A percentile compares a stretch with the other conserved stretches of the same genome.
Conservation (phyloP, 2,888 invertebrate species). For the Ennomos fuscantarius region DNA sequence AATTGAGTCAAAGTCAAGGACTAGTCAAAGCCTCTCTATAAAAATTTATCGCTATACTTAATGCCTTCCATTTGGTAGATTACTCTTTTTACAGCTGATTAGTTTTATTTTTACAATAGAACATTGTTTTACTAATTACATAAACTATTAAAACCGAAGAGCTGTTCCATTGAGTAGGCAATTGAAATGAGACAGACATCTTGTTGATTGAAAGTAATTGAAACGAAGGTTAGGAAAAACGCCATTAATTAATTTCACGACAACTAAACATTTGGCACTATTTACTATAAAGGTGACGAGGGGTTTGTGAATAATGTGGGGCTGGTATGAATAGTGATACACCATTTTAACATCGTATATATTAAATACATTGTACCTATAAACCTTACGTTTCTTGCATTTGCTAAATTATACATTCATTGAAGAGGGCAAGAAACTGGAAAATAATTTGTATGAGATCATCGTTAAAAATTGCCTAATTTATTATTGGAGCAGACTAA, state of each 20-base stretch:
- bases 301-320: too few species aligned
- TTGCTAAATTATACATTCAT: too few species aligned
- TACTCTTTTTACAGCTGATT: conserved; percentile 29
- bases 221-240: conserved; percentile 59
- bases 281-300: neutral
- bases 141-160: neutral
- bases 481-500: too few species aligned
- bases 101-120: conserved; percentile 24
- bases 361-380: too few species aligned
- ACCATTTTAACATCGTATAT: too few species aligned
- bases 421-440: too few species aligned
- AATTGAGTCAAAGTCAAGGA: conserved; percentile 29
- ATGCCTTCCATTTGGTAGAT: conserved; percentile 23
- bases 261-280: neutral
- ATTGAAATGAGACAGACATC: conserved; percentile 21
- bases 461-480: too few species aligned
- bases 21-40: conserved; percentile 24
- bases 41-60: conserved; percentile 15
- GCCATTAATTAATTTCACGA: conserved; percentile 46
- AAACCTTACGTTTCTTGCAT: too few species aligned
- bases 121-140: conserved; percentile 1
- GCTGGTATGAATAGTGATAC: too few species aligned
- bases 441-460: too few species aligned
- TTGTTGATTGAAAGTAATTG: conserved; percentile 65
- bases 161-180: conserved; percentile 1